Evolutionary conservation across 2,113 vertebrate genomes (phyloP).

Genomic region (Oxyura jamaicensis): DNA sequence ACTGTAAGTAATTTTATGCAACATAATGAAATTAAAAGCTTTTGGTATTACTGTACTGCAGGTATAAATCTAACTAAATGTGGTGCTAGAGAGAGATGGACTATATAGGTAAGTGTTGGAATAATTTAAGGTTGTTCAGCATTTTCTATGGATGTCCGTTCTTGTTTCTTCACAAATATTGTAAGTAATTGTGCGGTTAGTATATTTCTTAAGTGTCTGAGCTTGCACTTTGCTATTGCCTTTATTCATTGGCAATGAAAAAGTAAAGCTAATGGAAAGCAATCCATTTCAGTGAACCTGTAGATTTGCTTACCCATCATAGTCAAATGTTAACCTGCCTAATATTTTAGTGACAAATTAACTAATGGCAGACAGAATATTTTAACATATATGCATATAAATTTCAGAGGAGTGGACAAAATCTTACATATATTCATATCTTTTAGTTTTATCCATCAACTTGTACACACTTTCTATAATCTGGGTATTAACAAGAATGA

Average conservation of each 20-base stretch:
- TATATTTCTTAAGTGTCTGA: slow-evolving; percentile 7
- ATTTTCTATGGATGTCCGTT: slow-evolving; percentile 12
- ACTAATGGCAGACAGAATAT: not conserved
- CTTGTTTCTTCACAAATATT: slow-evolving; percentile 40
- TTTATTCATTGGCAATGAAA: slow-evolving; percentile 45
- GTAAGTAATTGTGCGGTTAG: not conserved
- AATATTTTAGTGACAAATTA: slow-evolving; percentile 34
- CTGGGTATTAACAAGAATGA: not conserved
- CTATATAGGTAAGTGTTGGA: slow-evolving; percentile 30
- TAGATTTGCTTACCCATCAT: slow-evolving; percentile 5
- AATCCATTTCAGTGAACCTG: not conserved
- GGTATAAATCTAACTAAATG: slow-evolving; percentile 58
- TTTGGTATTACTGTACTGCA: slow-evolving; percentile 10
- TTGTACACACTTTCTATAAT: not conserved
- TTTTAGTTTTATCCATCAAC: not conserved
- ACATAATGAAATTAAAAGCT: slow-evolving; percentile 61
- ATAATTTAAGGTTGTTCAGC: slow-evolving; percentile 35
- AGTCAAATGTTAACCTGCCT: not conserved
- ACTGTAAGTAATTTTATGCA: slow-evolving; percentile 54
- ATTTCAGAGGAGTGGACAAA: not conserved
- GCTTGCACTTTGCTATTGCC: slow-evolving; percentile 29
- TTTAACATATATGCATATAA: not conserved
- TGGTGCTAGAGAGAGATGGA: not conserved
- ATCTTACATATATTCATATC: not conserved
- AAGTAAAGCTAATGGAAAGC: slow-evolving; percentile 25